Base-by-base conservation (phyloP, 2,113 vertebrate species). In the Callionymus lyra region DNA sequence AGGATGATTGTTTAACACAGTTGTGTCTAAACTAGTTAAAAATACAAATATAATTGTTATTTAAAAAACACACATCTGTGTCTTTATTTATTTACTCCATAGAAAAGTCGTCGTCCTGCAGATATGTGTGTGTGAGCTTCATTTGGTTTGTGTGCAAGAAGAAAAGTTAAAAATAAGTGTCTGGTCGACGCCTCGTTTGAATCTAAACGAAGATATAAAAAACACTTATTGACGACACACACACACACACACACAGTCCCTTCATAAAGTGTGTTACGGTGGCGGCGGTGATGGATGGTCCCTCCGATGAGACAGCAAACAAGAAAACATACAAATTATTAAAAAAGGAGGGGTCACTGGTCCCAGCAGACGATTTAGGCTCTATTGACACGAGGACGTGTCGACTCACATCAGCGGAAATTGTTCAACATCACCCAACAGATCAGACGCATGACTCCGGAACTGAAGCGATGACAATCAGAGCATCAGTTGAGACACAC, bases 271-370 rank as follows among this genome's bases (percentile, higher is more conserved):
- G 86, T 84, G 85, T 91, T 89, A 87, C 83, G 11, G 74, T 71
- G 82, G 84, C 85, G 79, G 84, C 67, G 78, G 81, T 92, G 93
- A 95, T 92, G 81, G 90, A 98, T 93, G 86, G 80, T 74, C 81
- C 87, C 63, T 65, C 54, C 72, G 82, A 86, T 85, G 81, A 88
- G 83, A 87, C 83, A 89, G 84, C 80, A 76, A 92, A 90, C 86
- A 91, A 80, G 85, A 86, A 96, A 95, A 93, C 89, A 91, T 88
- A 93, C 89, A 90, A 93, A 95, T 96, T 89, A 94, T 94, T 93
- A 92, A 92, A 94, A 94, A 88, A 87, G 81, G 82, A 50, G 85
- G 87, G 85, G 88, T 81, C 40, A 12, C 63, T 73, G 71, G 66
- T 27, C 70, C 63, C 65, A 33, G 81, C 86, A 90, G 86, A 89